These are phyloP conservation scores for Leptinotarsa undecemlineata DNA, from an alignment of 1,140 invertebrate genomes.

Conservation along the genomic window DNA sequence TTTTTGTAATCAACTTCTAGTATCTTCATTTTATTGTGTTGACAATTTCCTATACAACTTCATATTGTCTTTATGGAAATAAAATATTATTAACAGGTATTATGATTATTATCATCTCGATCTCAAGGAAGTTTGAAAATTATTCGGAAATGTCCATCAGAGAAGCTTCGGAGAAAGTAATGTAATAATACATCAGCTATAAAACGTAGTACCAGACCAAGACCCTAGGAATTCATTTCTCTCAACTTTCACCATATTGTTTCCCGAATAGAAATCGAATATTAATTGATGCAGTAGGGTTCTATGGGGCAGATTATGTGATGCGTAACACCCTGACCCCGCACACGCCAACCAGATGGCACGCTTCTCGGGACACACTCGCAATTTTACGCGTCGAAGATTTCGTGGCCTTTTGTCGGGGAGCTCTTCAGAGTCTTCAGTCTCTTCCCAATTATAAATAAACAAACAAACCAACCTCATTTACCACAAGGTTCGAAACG, in stretches of 20 bases:
- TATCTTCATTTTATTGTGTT: no score
- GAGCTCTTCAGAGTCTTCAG: neutral
- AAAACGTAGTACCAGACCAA: neutral
- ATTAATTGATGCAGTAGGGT: constrained; percentile 31
- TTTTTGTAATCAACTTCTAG: no score
- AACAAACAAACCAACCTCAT: neutral
- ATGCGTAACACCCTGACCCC: constrained; percentile 33
- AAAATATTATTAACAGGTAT: no score
- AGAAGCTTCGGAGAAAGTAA: neutral
- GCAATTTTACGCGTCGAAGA: constrained; percentile 43
- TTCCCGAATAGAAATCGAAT: constrained; percentile 36
- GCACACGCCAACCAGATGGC: constrained; percentile 38
- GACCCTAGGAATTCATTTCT: neutral
- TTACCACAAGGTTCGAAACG: neutral
- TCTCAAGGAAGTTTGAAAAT: no score
- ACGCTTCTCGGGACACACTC: constrained; percentile 31
- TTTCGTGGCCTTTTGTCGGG: constrained; percentile 16
- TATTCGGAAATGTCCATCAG: neutral
- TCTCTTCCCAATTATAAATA: neutral
- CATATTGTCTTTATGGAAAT: no score
- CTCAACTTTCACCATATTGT: constrained; percentile 25
- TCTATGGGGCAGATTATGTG: neutral
- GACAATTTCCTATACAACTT: no score
- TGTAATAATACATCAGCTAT: neutral
- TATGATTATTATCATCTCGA: no score